Percentiles rank a stretch among this genome's conserved stretches.
These are phyloP conservation scores for Mizuhopecten yessoensis DNA, from an alignment of 1,140 invertebrate species.

Conservation along the genomic window DNA sequence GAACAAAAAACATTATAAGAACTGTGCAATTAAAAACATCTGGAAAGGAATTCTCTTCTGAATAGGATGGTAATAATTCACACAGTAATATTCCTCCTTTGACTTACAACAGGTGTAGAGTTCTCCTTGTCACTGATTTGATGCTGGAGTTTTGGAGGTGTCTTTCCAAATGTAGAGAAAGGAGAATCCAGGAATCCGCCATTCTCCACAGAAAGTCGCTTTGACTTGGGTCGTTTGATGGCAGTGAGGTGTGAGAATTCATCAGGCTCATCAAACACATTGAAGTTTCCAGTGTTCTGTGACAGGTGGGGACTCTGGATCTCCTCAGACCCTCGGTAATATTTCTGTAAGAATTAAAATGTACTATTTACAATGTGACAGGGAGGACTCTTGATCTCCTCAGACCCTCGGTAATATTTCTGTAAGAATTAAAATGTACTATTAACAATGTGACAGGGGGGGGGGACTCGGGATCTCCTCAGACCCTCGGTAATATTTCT, in stretches of 20 bases:
- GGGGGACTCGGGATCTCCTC: too few relatives aligned
- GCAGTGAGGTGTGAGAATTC: slow-evolving; percentile 56
- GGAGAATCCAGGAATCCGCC: slow-evolving; percentile 62
- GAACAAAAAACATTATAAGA: too few relatives aligned
- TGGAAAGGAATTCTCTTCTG: too few relatives aligned
- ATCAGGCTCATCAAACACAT: slow-evolving; percentile 58
- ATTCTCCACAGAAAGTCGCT: slow-evolving; percentile 53
- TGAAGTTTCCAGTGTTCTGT: slow-evolving; percentile 52
- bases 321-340: slow-evolving; percentile 61
- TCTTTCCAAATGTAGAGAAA: slow-evolving; percentile 76
- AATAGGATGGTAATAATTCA: too few relatives aligned
- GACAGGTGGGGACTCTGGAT: slow-evolving; percentile 61
- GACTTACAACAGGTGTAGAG: not conserved
- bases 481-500: too few relatives aligned
- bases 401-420: too few relatives aligned
- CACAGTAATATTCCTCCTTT: too few relatives aligned
- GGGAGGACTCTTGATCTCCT: too few relatives aligned
- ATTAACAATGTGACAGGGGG: too few relatives aligned
- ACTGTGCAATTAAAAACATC: too few relatives aligned
- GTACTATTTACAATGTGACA: too few relatives aligned
- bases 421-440: too few relatives aligned
- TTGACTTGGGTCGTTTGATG: slow-evolving; percentile 60
- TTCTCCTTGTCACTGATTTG: slow-evolving; percentile 55
- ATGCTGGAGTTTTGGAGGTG: slow-evolving; percentile 64
- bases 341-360: slow-evolving; percentile 61